phyloP scores from a whole-genome alignment of 2,113 vertebrate genomes.

The Petromus typicus region DNA sequence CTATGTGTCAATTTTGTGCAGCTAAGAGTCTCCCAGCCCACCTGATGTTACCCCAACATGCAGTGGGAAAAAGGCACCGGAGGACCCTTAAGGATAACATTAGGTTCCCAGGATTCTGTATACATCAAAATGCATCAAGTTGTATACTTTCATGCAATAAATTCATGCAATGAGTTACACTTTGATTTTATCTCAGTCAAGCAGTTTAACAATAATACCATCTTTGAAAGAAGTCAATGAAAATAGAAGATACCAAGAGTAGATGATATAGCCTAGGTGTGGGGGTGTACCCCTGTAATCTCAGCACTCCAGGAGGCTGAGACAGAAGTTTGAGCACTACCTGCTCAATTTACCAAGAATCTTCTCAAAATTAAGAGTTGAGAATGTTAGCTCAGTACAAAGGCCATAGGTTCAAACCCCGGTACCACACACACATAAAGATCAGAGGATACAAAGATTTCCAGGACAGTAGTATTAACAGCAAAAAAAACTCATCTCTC shows the following conservation, averaged over 20 bases:
- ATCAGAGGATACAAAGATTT: neutral
- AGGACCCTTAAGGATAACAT: neutral
- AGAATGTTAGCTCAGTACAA: neutral
- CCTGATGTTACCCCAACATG: neutral
- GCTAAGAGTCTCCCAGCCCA: neutral
- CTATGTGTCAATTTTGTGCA: rapidly evolving
- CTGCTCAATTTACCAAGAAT: neutral
- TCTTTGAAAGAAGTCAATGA: neutral
- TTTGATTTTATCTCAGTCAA: neutral
- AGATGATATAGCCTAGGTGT: neutral
- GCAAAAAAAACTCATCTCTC: neutral
- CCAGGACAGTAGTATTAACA: neutral
- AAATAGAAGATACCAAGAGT: neutral
- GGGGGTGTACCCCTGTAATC: neutral
- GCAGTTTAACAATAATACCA: neutral
- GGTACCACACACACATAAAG: neutral
- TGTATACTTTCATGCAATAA: neutral
- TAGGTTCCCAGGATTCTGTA: neutral
- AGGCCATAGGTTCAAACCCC: neutral
- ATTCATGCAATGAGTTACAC: neutral
- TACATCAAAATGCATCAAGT: neutral
- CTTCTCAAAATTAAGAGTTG: neutral
- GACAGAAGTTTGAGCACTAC: neutral
- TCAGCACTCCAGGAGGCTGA: neutral
- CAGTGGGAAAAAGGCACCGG: neutral